Base-by-base conservation (phyloP, 2,888 invertebrate species). In the Cephonodes hylas region DNA sequence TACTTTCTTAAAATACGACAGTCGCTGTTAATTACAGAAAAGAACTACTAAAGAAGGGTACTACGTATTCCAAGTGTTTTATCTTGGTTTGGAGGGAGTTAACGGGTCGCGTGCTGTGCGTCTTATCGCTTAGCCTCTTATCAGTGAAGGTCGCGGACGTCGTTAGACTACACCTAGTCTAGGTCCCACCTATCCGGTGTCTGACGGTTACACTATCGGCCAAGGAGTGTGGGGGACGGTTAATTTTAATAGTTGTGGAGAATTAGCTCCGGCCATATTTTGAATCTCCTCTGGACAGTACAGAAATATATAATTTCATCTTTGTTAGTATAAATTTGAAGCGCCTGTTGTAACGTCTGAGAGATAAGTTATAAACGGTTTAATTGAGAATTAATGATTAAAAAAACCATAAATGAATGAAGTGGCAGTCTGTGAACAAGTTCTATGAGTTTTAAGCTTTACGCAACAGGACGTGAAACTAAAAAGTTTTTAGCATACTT, bases 141-240 rank as follows among this genome's bases (percentile, higher is more conserved):
- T 76, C 74, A 66, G 60, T 60, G 63, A 78, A 78, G 76, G 77
- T 71, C 74, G 70, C 57, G 56, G 23, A 23, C 59, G 67, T 66
- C 65, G 63, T 76, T 74, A 63, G 77, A 77, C 77, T 62, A 71
- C 53, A 66, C 58, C 61, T 60, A 66, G 66, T 66, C 69, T 69
- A 61, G 31, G 58, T 27, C 45, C 59, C 61, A 66, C 66, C 67
- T 65, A 67, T 64, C 64, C 61, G 61, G 58, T 63, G 67, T 66
- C 59, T 18, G 63, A 56, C 61, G 15, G 64, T 74, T 68, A 71
- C 34, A 57, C 34, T 45, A 1, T 15, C 10, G 63, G 62, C 42
- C 62, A 58, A 61, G 61, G 58, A 27, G 10, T 20, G 27, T 4
- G 18, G 18, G 10, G 5, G 1, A 45, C 4, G 0, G 22, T 45